phyloP scores from a whole-genome alignment of 2,113 vertebrate species.

The Stictonetta naevosa region DNA sequence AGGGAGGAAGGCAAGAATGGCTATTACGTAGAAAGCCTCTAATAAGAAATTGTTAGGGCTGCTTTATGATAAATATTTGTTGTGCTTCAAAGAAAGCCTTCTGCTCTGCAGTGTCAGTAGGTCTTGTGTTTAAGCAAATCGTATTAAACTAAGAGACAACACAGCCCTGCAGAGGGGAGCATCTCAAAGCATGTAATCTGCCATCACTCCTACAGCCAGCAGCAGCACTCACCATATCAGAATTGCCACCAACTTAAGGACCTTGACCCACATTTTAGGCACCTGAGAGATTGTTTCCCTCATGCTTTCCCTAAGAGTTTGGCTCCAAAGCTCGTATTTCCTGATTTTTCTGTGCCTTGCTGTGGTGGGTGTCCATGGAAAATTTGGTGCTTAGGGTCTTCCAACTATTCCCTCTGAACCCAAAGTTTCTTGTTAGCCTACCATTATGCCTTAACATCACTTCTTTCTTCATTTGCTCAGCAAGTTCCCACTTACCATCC shows the following conservation, averaged over 20 bases:
- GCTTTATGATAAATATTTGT: not conserved
- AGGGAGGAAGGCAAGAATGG: rapidly evolving
- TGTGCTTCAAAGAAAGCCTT: not conserved
- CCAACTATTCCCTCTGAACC: not conserved
- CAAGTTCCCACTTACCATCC: not conserved
- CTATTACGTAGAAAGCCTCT: not conserved
- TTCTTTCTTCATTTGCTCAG: not conserved
- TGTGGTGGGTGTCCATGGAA: rapidly evolving
- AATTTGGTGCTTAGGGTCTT: rapidly evolving
- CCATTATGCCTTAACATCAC: not conserved
- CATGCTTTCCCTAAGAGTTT: not conserved
- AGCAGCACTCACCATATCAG: not conserved
- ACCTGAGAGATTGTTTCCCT: not conserved
- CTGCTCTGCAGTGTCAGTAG: rapidly evolving
- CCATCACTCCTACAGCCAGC: not conserved
- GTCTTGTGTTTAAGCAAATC: not conserved
- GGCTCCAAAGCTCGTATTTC: not conserved
- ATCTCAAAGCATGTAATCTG: not conserved
- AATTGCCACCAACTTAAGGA: not conserved
- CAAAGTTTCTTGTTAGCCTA: not conserved
- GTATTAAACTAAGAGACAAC: not conserved
- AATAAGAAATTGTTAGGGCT: not conserved
- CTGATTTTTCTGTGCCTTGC: not conserved
- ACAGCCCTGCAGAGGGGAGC: not conserved
- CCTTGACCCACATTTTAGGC: not conserved